Evolutionary conservation across 2,797 vertebrate species (phyloP).

Genomic region (Coendou prehensilis): DNA sequence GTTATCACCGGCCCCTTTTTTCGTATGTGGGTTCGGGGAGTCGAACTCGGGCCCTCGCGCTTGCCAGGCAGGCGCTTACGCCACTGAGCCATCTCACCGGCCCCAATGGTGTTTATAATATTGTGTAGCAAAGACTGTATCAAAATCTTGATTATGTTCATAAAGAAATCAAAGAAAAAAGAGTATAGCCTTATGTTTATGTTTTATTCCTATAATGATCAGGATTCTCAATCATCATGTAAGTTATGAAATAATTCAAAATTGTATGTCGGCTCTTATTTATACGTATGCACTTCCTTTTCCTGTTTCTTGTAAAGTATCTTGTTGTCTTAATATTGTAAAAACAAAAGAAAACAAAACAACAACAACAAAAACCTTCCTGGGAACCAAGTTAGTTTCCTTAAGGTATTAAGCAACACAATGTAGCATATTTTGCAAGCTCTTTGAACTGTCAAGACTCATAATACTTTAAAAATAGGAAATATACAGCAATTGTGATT

Average conservation of each 20-base stretch:
- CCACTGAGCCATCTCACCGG: no score
- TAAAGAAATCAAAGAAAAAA: conserved; percentile 75
- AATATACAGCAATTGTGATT: conserved; percentile 58
- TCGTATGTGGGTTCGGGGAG: no score
- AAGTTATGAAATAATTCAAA: conserved; percentile 72
- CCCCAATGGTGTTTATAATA: conserved; percentile 66
- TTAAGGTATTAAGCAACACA: conserved; percentile 74
- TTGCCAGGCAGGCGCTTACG: no score
- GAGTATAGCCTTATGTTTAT: conserved; percentile 71
- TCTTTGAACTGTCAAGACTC: conserved; percentile 63
- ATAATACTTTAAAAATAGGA: conserved; percentile 67
- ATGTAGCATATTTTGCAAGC: conserved; percentile 72
- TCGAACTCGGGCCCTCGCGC: no score
- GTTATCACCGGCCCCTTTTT: no score
- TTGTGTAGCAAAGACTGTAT: conserved; percentile 61
- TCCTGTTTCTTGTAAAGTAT: conserved; percentile 73
- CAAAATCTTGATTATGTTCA: conserved; percentile 67
- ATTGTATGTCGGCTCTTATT: conserved; percentile 66
- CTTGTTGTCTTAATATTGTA: conserved; percentile 80
- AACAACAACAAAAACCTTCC: neutral
- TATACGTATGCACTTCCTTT: conserved; percentile 77
- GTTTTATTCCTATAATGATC: conserved; percentile 68
- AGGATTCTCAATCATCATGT: conserved; percentile 78
- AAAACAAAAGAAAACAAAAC: conserved; percentile 19
- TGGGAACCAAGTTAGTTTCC: conserved; percentile 73